These are phyloP conservation scores for Cecidostiba fungosa DNA, from an alignment of 2,888 invertebrate species.

Conservation along the genomic window DNA sequence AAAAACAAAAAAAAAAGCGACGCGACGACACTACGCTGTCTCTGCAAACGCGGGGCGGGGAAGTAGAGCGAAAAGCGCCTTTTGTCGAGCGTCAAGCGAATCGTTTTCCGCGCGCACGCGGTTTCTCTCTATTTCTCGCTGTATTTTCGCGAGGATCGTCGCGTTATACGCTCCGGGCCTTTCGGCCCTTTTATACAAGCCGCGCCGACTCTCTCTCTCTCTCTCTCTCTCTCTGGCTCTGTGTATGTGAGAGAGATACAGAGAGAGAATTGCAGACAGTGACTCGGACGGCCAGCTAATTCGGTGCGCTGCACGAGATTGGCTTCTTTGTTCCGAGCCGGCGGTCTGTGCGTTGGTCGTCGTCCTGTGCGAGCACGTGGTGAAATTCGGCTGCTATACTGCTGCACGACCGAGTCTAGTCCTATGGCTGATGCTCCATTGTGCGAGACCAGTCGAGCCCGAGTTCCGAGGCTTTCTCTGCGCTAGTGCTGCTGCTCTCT, in stretches of 20 bases:
- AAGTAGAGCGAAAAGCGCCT: slow-evolving; percentile 43
- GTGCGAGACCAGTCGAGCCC: background rate
- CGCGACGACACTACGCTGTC: background rate
- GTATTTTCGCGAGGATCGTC: slow-evolving; percentile 11
- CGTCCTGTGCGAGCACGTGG: background rate
- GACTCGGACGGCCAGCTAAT: slow-evolving; percentile 28
- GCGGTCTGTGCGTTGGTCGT: slow-evolving; percentile 8
- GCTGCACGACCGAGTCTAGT: slow-evolving; percentile 13
- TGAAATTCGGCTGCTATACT: slow-evolving; percentile 2
- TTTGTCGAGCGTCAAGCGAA: slow-evolving; percentile 39
- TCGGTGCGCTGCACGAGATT: slow-evolving; percentile 47
- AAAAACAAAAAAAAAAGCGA: background rate
- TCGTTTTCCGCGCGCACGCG: slow-evolving; percentile 13
- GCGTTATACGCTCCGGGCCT: background rate
- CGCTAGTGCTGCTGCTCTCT: background rate
- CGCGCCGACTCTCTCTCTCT: too few species aligned
- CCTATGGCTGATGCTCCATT: slow-evolving; percentile 20
- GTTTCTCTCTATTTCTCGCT: background rate
- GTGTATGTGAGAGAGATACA: background rate
- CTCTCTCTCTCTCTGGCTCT: too few species aligned
- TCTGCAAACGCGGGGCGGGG: background rate
- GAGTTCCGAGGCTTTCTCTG: background rate
- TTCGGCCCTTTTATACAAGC: slow-evolving; percentile 38
- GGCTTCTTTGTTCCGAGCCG: slow-evolving; percentile 59
- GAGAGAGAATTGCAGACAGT: background rate